These are phyloP conservation scores for Elanoides forficatus DNA, from an alignment of 2,113 vertebrate species.

Conservation along the genomic window DNA sequence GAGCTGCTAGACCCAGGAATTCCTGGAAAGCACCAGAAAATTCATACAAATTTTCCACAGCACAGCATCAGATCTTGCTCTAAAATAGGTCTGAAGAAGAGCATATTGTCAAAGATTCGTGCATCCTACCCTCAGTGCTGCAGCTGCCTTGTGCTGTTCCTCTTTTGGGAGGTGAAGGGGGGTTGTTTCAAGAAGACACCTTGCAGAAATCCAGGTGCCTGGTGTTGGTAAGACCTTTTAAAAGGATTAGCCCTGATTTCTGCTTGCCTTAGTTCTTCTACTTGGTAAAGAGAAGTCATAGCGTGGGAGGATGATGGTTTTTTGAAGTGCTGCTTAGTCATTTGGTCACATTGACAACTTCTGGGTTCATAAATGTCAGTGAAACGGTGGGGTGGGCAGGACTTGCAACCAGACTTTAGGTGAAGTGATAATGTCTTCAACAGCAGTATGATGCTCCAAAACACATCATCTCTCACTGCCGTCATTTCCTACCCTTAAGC, in stretches of 20 bases:
- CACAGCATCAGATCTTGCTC: neutral
- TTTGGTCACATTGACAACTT: neutral
- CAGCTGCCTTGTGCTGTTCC: neutral
- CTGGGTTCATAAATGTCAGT: neutral
- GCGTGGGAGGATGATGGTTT: neutral
- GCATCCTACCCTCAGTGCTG: neutral
- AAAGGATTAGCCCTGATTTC: neutral
- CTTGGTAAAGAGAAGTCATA: neutral
- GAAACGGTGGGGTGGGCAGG: neutral
- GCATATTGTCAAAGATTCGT: fast-evolving
- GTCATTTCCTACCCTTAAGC: fast-evolving
- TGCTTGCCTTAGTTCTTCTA: neutral
- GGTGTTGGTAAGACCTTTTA: neutral
- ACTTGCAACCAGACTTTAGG: neutral
- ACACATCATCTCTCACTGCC: neutral
- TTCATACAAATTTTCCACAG: neutral
- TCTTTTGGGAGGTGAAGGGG: neutral
- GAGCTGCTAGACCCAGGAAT: neutral
- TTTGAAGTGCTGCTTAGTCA: neutral
- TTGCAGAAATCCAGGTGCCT: neutral
- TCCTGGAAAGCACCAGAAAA: neutral
- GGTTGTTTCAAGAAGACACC: neutral
- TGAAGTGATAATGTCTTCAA: neutral
- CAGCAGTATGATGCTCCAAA: neutral
- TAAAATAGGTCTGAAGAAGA: neutral